phyloP scores from a whole-genome alignment of 2,113 vertebrate genomes.

The Rhea pennata region DNA sequence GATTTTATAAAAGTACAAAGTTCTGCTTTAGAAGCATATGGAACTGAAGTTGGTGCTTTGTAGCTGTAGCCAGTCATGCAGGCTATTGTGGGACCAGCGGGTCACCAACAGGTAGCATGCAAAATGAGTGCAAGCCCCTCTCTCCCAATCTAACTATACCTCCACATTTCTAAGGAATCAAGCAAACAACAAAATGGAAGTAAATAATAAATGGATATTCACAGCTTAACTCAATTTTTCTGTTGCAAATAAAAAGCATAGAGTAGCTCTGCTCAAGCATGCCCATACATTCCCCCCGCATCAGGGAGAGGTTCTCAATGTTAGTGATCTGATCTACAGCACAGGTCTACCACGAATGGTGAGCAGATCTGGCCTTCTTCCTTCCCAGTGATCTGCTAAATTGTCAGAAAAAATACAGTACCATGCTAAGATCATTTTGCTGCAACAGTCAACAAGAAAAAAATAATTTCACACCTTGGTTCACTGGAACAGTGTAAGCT shows the following conservation, averaged over 20 bases:
- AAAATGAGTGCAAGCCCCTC: not conserved
- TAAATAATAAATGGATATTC: not conserved
- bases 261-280: not conserved
- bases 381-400: not conserved
- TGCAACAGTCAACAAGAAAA: not conserved
- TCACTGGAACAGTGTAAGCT: not conserved
- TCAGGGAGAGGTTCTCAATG: not conserved
- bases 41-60: not conserved
- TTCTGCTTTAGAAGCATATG: not conserved
- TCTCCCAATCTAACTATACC: not conserved
- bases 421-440: not conserved
- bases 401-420: not conserved
- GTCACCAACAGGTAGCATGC: not conserved
- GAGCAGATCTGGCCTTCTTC: not conserved
- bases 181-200: not conserved
- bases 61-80: not conserved
- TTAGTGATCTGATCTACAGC: not conserved
- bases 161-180: not conserved
- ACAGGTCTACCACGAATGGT: not conserved
- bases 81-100: not conserved
- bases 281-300: rapidly evolving
- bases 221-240: not conserved
- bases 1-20: not conserved
- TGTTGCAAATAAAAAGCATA: not conserved
- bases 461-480: not conserved